These are phyloP conservation scores for Argynnis bischoffii DNA, from an alignment of 2,888 invertebrate species.

Conservation along the genomic window DNA sequence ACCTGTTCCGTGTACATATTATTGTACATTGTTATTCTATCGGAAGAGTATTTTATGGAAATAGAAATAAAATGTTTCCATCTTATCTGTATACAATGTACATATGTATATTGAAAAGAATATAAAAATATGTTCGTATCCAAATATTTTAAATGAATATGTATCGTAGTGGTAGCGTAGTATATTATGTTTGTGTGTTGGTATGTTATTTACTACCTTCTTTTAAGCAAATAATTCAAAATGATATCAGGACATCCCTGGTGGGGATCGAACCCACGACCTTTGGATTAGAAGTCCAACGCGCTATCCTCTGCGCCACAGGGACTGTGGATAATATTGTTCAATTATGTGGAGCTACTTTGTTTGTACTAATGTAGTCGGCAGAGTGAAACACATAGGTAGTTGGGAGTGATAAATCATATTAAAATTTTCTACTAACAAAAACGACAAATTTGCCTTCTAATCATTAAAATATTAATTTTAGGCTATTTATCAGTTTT, in stretches of 20 bases:
- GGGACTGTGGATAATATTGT: background rate
- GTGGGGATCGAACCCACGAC: conserved; percentile 28
- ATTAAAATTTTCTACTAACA: too few species aligned
- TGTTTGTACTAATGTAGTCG: too few species aligned
- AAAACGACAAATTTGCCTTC: too few species aligned
- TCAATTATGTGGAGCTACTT: too few species aligned
- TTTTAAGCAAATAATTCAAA: conserved; percentile 1
- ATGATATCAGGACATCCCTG: conserved; percentile 17
- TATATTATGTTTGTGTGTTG: too few species aligned
- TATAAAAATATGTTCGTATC: background rate
- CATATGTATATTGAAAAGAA: background rate
- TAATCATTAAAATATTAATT: too few species aligned
- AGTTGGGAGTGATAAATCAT: too few species aligned
- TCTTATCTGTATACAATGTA: background rate
- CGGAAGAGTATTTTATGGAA: background rate
- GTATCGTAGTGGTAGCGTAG: too few species aligned
- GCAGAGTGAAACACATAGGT: too few species aligned
- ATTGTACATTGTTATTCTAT: background rate
- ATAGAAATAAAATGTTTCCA: background rate
- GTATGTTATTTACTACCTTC: background rate
- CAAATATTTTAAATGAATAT: background rate
- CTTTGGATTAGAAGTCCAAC: conserved; percentile 7
- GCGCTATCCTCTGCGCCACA: conserved; percentile 33
- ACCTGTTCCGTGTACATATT: too few species aligned
- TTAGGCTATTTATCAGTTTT: too few species aligned